Conservation (phyloP, 2,888 invertebrate genomes). For the Drosophila hamatofila region DNA sequence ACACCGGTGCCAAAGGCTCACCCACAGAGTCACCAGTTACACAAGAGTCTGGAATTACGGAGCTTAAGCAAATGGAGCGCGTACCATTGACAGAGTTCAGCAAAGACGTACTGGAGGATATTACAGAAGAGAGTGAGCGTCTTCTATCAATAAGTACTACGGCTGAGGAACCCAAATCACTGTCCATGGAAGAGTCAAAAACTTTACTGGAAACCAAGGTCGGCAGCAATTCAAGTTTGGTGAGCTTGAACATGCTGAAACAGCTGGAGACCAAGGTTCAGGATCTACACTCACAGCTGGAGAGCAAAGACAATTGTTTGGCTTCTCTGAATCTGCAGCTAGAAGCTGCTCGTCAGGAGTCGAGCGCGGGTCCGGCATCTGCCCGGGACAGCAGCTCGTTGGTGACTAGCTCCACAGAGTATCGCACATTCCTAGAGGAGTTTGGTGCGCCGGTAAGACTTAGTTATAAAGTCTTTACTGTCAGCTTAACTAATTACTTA, state of each 20-base stretch:
- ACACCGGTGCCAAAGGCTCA: constrained; percentile 43
- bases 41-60: constrained; percentile 27
- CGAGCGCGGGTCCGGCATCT: constrained; percentile 75
- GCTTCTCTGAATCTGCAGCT: constrained; percentile 82
- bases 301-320: constrained; percentile 83
- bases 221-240: constrained; percentile 63
- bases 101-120: constrained; percentile 85
- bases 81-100: constrained; percentile 80
- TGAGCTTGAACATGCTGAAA: constrained; percentile 81
- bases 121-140: constrained; percentile 85
- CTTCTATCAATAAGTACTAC: constrained; percentile 74
- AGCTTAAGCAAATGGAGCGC: constrained; percentile 84
- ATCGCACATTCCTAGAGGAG: constrained; percentile 90
- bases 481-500: background rate
- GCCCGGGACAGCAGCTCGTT: constrained; percentile 84
- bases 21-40: constrained; percentile 43
- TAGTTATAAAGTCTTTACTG: no score
- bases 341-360: constrained; percentile 75
- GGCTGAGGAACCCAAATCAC: constrained; percentile 79
- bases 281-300: constrained; percentile 80
- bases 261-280: constrained; percentile 83
- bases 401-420: constrained; percentile 87
- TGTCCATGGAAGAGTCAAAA: constrained; percentile 69
- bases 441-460: constrained; percentile 88
- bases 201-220: constrained; percentile 55